A percentile compares a stretch with the other conserved stretches of the same genome.
Conservation (phyloP, 2,888 invertebrate genomes). For the Harpagoxenus sublaevis region DNA sequence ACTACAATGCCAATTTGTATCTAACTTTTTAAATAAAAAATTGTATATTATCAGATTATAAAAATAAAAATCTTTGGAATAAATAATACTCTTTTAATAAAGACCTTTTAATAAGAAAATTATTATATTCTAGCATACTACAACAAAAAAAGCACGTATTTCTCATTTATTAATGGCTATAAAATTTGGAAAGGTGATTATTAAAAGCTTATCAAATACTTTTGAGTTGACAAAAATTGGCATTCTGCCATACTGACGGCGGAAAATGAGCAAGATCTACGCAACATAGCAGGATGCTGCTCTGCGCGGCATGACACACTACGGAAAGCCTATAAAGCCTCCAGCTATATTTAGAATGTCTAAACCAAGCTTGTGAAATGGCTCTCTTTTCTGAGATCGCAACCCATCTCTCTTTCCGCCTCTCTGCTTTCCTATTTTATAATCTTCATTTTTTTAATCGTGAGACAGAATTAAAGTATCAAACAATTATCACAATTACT, state of each 20-base stretch:
- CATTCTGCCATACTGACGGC: slow-evolving; percentile 80
- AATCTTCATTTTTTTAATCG: slow-evolving; percentile 42
- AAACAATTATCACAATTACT: background rate
- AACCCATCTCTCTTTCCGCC: slow-evolving; percentile 63
- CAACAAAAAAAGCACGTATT: slow-evolving; percentile 25
- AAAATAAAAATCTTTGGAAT: background rate
- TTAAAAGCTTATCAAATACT: slow-evolving; percentile 74
- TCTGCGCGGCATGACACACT: slow-evolving; percentile 81
- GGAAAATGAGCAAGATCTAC: slow-evolving; percentile 82
- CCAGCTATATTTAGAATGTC: slow-evolving; percentile 85
- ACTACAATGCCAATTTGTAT: background rate
- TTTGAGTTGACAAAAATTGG: slow-evolving; percentile 79
- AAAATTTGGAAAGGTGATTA: slow-evolving; percentile 54
- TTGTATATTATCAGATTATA: background rate
- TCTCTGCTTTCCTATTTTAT: slow-evolving; percentile 59
- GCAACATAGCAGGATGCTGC: slow-evolving; percentile 80
- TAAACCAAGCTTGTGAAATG: slow-evolving; percentile 86
- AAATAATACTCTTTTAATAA: background rate
- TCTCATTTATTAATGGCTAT: slow-evolving; percentile 50
- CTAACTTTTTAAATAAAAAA: background rate
- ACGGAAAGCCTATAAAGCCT: slow-evolving; percentile 83
- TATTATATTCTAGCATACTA: background rate
- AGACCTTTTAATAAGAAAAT: slow-evolving; percentile 7
- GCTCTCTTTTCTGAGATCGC: slow-evolving; percentile 80
- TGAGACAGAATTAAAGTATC: slow-evolving; percentile 52